Base-by-base conservation (phyloP, 2,888 invertebrate genomes). In the Ptycholaimellus sp. region DNA sequence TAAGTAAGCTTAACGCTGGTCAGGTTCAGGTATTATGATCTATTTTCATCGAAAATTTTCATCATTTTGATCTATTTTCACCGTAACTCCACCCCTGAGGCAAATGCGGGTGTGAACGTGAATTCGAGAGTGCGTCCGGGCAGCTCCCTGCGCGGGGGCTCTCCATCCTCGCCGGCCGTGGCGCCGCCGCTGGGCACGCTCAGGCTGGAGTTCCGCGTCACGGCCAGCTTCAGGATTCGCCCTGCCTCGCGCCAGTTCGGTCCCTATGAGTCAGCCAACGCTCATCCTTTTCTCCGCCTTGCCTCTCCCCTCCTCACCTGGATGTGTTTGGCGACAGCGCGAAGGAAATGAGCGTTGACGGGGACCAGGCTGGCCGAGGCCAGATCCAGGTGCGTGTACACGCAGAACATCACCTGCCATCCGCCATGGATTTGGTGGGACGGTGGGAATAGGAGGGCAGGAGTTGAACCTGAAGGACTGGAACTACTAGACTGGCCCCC, bases 61-160 rank as follows among this genome's bases (percentile, higher is more conserved):
- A n/a, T n/a, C n/a, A n/a, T n/a, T n/a, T n/a, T n/a, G n/a, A n/a
- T 28, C n/a, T 13, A 6, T 23, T 23, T 23, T 23, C 11, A 7
- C 23, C 11, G 7, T 23, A 23, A 6, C 23, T 23, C 7, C 23
- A 11, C 23, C 23, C 7, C 23, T 11, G 23, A 23, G 23, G 7
- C 38, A 90, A 68, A 62, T 93, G 87, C n/a, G n/a, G n/a, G n/a
- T n/a, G n/a, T n/a, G 55, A 83, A 83, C 1, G 81, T 78, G 63
- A 93, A 93, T 52, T 93, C 90, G 78, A 93, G 81, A 1, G 90
- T 93, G 44, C 90, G 72, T 3, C 82, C 82, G 57, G 34, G 42
- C 22, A 31, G 33, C 25, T n/a, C 20, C 11, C 17, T 16, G 4
- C 7, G 37, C 22, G 13, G 19, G 33, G 2, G 16, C 29, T 37